Evolutionary conservation across 2,888 invertebrate species (phyloP).

Genomic region (Elmis aenea): DNA sequence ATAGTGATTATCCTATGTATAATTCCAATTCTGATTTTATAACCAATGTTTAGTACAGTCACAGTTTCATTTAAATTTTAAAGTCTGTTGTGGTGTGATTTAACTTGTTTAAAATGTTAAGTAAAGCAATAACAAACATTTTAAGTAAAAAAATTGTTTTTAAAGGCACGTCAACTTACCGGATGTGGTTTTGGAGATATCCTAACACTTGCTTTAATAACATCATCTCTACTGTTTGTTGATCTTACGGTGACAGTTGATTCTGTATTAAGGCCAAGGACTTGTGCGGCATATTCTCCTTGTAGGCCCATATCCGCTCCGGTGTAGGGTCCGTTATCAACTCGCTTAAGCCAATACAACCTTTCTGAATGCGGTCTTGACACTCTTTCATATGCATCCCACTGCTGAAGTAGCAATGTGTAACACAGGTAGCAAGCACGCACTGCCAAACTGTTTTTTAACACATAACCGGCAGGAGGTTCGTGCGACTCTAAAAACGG

Average conservation of each 20-base stretch:
- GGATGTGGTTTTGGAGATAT: too few species aligned
- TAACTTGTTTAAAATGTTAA: too few species aligned
- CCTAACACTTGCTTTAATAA: slow-evolving; percentile 31
- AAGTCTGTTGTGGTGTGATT: too few species aligned
- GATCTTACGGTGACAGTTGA: slow-evolving; percentile 26
- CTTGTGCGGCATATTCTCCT: slow-evolving; percentile 88
- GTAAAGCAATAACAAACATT: too few species aligned
- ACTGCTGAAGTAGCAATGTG: slow-evolving; percentile 80
- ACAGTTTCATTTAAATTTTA: too few species aligned
- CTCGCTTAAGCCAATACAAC: slow-evolving; percentile 88
- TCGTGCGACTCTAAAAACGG: slow-evolving; percentile 89
- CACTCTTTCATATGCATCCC: slow-evolving; percentile 85
- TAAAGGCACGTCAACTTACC: too few species aligned
- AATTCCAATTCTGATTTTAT: too few species aligned
- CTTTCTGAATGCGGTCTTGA: slow-evolving; percentile 77
- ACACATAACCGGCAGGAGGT: slow-evolving; percentile 68
- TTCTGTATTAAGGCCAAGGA: slow-evolving; percentile 70
- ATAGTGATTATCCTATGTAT: too few species aligned
- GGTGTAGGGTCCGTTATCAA: slow-evolving; percentile 85
- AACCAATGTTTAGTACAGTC: too few species aligned
- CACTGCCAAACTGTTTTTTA: slow-evolving; percentile 48
- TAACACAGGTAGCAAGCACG: slow-evolving; percentile 82
- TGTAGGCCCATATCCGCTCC: slow-evolving; percentile 79
- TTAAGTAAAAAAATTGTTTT: too few species aligned
- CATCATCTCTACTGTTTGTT: slow-evolving; percentile 34